Percentiles rank a stretch among this genome's conserved stretches.
Conservation (phyloP, 2,888 invertebrate genomes). For the Blastobasis adustella region DNA sequence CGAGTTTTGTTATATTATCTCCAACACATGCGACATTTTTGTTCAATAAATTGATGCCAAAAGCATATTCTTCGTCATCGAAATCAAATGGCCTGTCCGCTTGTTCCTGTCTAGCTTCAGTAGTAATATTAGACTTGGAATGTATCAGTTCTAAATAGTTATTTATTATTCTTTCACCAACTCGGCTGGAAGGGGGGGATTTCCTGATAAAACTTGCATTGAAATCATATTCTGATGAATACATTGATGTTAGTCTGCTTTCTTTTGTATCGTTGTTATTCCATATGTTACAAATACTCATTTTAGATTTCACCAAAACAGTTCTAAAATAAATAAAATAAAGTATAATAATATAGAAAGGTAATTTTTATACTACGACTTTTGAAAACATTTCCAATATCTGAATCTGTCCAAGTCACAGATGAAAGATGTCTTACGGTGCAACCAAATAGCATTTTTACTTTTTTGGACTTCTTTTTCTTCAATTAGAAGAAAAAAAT, state of each 20-base stretch:
- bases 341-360: too few species aligned
- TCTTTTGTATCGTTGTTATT: constrained; percentile 29
- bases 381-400: too few species aligned
- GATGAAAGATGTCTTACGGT: too few species aligned
- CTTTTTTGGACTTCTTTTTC: too few species aligned
- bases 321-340: too few species aligned
- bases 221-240: constrained; percentile 34
- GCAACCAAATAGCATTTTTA: too few species aligned
- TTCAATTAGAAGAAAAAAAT: too few species aligned
- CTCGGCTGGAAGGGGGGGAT: constrained; percentile 34
- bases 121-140: constrained; percentile 45
- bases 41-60: constrained; percentile 58
- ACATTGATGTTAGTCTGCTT: constrained; percentile 22
- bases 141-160: constrained; percentile 52
- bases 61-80: constrained; percentile 63
- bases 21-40: constrained; percentile 66
- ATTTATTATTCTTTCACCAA: constrained; percentile 44
- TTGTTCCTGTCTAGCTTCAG: constrained; percentile 39
- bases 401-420: too few species aligned
- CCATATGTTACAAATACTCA: constrained; percentile 38
- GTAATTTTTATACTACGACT: too few species aligned
- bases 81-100: constrained; percentile 56
- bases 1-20: constrained; percentile 54
- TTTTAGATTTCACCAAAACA: constrained; percentile 13
- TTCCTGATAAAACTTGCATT: constrained; percentile 25